A percentile compares a stretch with the other conserved stretches of the same genome.
These are phyloP conservation scores for Campoletis sonorensis DNA, from an alignment of 1,140 invertebrate genomes.

Conservation along the genomic window DNA sequence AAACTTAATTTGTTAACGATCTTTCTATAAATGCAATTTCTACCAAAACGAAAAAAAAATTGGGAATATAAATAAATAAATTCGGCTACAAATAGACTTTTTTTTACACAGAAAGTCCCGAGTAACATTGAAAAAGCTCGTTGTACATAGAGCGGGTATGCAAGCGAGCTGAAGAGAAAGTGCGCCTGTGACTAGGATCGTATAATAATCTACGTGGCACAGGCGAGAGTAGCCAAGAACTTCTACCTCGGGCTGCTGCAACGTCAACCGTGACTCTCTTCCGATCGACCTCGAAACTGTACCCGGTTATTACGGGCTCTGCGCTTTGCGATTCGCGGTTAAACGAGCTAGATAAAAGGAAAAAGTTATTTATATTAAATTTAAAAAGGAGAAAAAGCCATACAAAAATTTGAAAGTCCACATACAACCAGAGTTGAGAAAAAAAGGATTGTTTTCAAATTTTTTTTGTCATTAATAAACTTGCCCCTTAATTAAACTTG, in stretches of 20 bases:
- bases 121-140: too few species aligned
- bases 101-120: too few species aligned
- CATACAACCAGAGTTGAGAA: background rate
- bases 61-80: too few species aligned
- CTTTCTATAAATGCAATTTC: too few species aligned
- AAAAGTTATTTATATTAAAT: background rate
- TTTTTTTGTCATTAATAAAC: too few species aligned
- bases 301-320: constrained; percentile 26
- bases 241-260: constrained; percentile 58
- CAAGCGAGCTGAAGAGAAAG: constrained; percentile 59
- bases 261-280: constrained; percentile 58
- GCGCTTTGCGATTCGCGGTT: constrained; percentile 13
- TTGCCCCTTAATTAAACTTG: too few species aligned
- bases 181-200: constrained; percentile 54
- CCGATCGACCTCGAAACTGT: constrained; percentile 65
- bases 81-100: too few species aligned
- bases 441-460: too few species aligned
- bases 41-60: too few species aligned
- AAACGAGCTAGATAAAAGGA: constrained; percentile 8
- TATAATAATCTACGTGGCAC: constrained; percentile 1
- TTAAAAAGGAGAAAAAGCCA: background rate
- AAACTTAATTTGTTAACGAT: too few species aligned
- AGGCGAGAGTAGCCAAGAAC: constrained; percentile 67
- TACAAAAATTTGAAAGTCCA: background rate
- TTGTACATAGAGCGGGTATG: too few species aligned